Evolutionary conservation across 2,113 vertebrate genomes (phyloP).

Genomic region (Sardina pilchardus): DNA sequence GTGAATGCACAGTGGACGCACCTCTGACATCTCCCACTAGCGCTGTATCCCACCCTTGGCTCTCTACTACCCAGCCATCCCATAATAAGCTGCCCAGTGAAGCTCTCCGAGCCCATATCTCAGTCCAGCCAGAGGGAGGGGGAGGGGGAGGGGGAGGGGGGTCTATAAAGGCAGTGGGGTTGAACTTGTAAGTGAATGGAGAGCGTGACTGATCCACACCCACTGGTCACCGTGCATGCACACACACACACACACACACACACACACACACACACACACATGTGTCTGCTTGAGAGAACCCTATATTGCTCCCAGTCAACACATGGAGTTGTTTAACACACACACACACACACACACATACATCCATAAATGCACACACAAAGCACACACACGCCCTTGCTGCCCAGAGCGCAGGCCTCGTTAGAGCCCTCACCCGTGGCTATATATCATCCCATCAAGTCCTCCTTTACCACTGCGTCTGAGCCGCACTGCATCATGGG

Average conservation of each 20-base stretch:
- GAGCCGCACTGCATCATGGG: neutral
- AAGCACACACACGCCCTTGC: neutral
- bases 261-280: neutral
- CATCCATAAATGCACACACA: neutral
- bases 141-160: neutral
- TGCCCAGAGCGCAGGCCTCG: neutral
- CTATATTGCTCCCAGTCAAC: neutral
- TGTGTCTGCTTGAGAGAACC: neutral
- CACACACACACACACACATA: neutral
- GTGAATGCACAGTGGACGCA: neutral
- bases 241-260: neutral
- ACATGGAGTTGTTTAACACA: neutral
- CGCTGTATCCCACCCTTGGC: neutral
- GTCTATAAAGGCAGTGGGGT: neutral
- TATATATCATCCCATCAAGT: slow-evolving; percentile 1
- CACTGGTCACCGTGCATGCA: neutral
- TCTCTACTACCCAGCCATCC: neutral
- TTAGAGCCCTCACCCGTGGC: neutral
- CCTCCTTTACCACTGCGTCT: neutral
- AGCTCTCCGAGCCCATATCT: neutral
- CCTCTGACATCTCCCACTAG: neutral
- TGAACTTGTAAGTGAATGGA: neutral
- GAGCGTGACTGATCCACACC: neutral
- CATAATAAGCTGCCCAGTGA: neutral
- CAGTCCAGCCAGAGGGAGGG: neutral